Base-by-base conservation (phyloP, 2,888 invertebrate species). In the Dasysyrphus albostriatus region DNA sequence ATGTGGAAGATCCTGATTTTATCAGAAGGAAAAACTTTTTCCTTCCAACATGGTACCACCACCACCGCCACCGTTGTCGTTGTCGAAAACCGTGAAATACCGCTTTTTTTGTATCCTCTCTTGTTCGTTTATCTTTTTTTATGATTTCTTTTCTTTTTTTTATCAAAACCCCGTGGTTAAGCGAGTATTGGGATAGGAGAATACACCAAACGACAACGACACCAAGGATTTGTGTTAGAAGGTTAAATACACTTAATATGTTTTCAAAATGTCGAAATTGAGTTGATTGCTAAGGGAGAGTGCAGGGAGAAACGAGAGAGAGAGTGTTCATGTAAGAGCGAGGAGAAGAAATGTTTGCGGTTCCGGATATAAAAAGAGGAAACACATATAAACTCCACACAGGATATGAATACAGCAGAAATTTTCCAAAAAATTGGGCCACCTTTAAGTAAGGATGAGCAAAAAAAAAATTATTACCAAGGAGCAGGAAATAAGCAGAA, bases 181-280 rank as follows among this genome's bases (percentile, higher is more conserved):
- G 24, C 24, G 14, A 34, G 6, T 44, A 16, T 34, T 19, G 44
- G 49, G 24, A 73, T 59, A 59, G 19, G 44, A 12, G 58, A 19
- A 19, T 39, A 34, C 12, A 42, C 10, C 12, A 24, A 44, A 39
- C 32, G 32, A 12, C 39, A 54, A 32, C 47, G 12, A 59, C 75
- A 58, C 39, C 63, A 54, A 72, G 59, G 80, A 76, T 80, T 84
- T 80, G 81, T 84, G 76, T 72, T 67, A 54, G 81, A 69, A 81
- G 73, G 85, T 81, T 85, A 81, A 85, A 81, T 81, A 81, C 80
- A 81, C 77, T 72, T 77, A 81, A 85, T 72, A 77, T 85, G 63
- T 85, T 85, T 85, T 70, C 54, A 80, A 77, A 85, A 77, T 77
- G 32, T 81, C 34, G 63, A 79, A 80, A 72, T 73, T 70, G 67